phyloP scores from a whole-genome alignment of 2,797 vertebrate genomes.

The Poeciliopsis presidionis region DNA sequence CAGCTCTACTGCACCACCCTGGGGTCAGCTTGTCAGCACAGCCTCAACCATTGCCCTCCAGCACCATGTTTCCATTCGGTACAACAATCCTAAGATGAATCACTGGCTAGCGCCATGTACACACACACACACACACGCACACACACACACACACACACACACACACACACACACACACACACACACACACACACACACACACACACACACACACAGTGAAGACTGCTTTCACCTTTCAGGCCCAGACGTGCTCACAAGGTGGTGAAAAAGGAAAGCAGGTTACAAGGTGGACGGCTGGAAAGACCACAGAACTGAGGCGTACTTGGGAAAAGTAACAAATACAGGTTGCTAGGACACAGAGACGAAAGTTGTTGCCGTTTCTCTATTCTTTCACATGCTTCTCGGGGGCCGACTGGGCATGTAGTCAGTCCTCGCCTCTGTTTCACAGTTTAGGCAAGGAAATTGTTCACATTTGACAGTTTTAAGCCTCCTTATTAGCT shows the following conservation, averaged over 20 bases:
- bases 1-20: conserved; percentile 17
- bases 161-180: conserved; percentile 20
- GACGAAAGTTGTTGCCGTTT: conserved; percentile 38
- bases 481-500: conserved; percentile 47
- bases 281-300: conserved; percentile 53
- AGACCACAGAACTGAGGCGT: conserved; percentile 50
- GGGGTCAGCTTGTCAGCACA: conserved; percentile 29
- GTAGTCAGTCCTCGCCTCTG: conserved; percentile 25
- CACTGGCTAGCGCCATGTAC: conserved; percentile 33
- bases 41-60: conserved; percentile 50
- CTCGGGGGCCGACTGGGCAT: neutral
- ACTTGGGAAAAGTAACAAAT: conserved; percentile 55
- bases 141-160: conserved; percentile 19
- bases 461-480: conserved; percentile 37
- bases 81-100: conserved; percentile 66
- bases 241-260: conserved; percentile 66
- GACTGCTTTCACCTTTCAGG: conserved; percentile 58
- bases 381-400: conserved; percentile 43
- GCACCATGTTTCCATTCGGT: conserved; percentile 57
- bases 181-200: neutral
- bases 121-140: conserved; percentile 8
- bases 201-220: conserved; percentile 14
- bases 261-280: conserved; percentile 60
- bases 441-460: conserved; percentile 40
- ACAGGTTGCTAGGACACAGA: conserved; percentile 66